Evolutionary conservation across 2,113 vertebrate species (phyloP).

Genomic region (Hyla sarda): DNA sequence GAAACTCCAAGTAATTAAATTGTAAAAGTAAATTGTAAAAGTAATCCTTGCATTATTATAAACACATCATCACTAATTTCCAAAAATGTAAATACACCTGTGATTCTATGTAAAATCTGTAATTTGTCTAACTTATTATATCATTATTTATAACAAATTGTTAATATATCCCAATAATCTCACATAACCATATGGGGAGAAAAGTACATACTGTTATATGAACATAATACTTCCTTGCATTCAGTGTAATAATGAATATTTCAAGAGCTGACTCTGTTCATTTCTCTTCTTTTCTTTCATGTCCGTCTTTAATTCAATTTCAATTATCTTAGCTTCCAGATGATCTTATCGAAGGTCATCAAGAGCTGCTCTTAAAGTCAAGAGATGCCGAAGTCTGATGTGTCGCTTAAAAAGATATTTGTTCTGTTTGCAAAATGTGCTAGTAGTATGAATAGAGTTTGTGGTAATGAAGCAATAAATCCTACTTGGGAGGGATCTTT

Average conservation of each 20-base stretch:
- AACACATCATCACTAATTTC: not conserved
- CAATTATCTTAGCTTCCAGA: slow-evolving; percentile 41
- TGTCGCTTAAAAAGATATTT: slow-evolving; percentile 40
- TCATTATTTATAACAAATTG: too few relatives aligned
- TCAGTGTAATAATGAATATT: slow-evolving; percentile 44
- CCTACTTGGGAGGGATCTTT: slow-evolving; percentile 14
- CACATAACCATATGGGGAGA: not conserved
- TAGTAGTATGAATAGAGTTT: slow-evolving; percentile 43
- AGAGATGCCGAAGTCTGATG: slow-evolving; percentile 28
- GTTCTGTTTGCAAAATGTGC: slow-evolving; percentile 53
- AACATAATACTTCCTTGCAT: not conserved
- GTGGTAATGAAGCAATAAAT: slow-evolving; percentile 52
- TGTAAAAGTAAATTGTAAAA: too few relatives aligned
- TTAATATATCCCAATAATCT: not conserved
- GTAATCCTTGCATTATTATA: too few relatives aligned
- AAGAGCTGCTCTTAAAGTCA: slow-evolving; percentile 39
- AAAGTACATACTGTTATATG: not conserved
- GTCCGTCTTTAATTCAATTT: slow-evolving; percentile 46
- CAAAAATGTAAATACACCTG: not conserved
- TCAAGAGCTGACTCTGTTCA: slow-evolving; percentile 16
- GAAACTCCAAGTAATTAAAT: too few relatives aligned
- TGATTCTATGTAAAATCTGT: not conserved
- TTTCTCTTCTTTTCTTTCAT: slow-evolving; percentile 49
- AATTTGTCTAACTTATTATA: too few relatives aligned
- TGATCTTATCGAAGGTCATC: slow-evolving; percentile 52